These are phyloP conservation scores for Xiphophorus birchmanni DNA, from an alignment of 2,797 vertebrate genomes.

Conservation along the genomic window DNA sequence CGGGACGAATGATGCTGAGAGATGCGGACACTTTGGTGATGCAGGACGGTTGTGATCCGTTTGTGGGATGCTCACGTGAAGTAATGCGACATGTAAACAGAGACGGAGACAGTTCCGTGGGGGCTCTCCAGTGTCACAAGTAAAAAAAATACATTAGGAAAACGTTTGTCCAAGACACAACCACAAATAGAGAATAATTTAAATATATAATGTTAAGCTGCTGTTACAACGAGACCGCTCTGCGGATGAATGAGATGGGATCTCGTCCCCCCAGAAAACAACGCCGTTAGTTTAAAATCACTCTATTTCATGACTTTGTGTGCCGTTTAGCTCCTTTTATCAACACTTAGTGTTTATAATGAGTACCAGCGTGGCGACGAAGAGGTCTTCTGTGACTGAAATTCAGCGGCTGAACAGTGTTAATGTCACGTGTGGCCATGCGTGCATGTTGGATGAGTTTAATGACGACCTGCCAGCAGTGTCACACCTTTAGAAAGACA, in stretches of 20 bases:
- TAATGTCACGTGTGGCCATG: neutral
- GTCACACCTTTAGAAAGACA: neutral
- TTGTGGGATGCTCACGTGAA: constrained; percentile 46
- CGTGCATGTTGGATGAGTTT: neutral
- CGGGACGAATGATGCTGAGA: constrained; percentile 47
- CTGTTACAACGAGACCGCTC: neutral
- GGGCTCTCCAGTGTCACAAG: neutral
- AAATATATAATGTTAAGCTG: neutral
- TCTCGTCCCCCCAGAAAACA: neutral
- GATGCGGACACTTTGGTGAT: constrained; percentile 50
- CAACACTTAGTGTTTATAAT: neutral
- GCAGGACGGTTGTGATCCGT: constrained; percentile 58
- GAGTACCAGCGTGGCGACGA: neutral
- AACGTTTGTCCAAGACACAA: neutral
- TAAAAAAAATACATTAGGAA: neutral
- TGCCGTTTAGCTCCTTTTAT: neutral
- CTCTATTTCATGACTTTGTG: neutral
- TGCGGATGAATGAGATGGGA: neutral
- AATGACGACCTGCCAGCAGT: neutral
- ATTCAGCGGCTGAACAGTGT: neutral
- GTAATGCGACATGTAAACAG: constrained; percentile 41
- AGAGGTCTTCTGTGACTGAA: neutral
- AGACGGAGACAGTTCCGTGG: neutral
- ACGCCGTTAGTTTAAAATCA: neutral
- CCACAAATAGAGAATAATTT: neutral